phyloP scores from a whole-genome alignment of 2,888 invertebrate species.

The Oeneis ivallda region DNA sequence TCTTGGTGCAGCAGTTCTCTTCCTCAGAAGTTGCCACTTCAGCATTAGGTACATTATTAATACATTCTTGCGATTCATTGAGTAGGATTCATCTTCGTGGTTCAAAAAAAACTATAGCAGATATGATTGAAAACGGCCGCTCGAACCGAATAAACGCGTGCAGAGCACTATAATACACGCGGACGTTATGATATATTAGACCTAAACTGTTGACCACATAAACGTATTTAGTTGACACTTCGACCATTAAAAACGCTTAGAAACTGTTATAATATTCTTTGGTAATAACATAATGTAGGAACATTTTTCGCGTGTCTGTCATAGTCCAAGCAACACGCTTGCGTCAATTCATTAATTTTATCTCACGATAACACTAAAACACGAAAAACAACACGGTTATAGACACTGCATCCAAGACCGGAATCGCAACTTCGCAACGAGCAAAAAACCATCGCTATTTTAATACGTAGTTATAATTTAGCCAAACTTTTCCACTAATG shows the following conservation, averaged over 20 bases:
- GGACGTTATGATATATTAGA: too few species aligned
- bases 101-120: too few species aligned
- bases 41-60: too few species aligned
- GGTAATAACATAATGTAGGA: background rate
- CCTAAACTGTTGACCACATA: too few species aligned
- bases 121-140: too few species aligned
- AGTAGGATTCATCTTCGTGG: too few species aligned
- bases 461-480: slow-evolving; percentile 2
- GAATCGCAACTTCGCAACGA: slow-evolving; percentile 4
- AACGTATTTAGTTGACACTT: background rate
- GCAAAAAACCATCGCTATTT: slow-evolving; percentile 4
- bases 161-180: too few species aligned
- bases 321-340: background rate
- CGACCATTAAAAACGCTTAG: background rate
- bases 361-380: background rate
- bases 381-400: background rate
- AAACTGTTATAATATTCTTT: background rate
- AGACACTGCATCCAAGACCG: background rate
- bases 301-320: background rate
- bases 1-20: too few species aligned
- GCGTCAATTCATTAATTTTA: background rate
- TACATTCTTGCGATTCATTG: too few species aligned
- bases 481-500: slow-evolving; percentile 1
- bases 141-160: too few species aligned
- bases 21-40: too few species aligned